A percentile compares a stretch with the other conserved stretches of the same genome.
Conservation (phyloP, 1,140 invertebrate species). For the Ectropis grisescens region DNA sequence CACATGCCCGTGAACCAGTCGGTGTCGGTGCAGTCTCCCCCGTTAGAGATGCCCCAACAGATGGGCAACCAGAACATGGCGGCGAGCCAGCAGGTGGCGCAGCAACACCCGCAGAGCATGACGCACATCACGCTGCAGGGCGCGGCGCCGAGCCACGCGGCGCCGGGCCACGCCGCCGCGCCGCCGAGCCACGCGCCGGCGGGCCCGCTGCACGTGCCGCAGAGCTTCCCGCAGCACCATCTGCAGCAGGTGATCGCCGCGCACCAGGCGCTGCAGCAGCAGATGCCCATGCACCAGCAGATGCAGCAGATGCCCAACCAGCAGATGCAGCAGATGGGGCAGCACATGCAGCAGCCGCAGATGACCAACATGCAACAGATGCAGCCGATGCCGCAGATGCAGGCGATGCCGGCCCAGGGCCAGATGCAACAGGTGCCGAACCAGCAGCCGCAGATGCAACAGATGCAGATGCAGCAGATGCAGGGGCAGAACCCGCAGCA, state of each 20-base stretch:
- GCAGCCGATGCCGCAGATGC: slow-evolving; percentile 65
- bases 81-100: slow-evolving; percentile 46
- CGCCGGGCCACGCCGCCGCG: slow-evolving; percentile 37
- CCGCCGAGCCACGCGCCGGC: slow-evolving; percentile 47
- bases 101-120: slow-evolving; percentile 66
- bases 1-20: slow-evolving; percentile 59
- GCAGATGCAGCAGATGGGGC: slow-evolving; percentile 66
- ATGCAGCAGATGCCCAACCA: slow-evolving; percentile 65
- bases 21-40: slow-evolving; percentile 64
- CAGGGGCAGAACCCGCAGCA: slow-evolving; percentile 59
- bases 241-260: slow-evolving; percentile 69
- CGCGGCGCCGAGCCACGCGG: slow-evolving; percentile 42
- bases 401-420: slow-evolving; percentile 59
- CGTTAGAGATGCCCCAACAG: slow-evolving; percentile 63
- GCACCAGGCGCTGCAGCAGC: slow-evolving; percentile 64
- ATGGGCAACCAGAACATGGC: slow-evolving; percentile 56
- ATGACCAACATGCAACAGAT: slow-evolving; percentile 64
- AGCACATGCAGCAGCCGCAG: slow-evolving; percentile 59
- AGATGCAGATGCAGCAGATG: slow-evolving; percentile 67
- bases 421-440: slow-evolving; percentile 57
- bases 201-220: slow-evolving; percentile 66
- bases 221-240: slow-evolving; percentile 71
- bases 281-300: slow-evolving; percentile 64
- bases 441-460: slow-evolving; percentile 65
- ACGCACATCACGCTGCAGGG: slow-evolving; percentile 65